Evolutionary conservation across 2,888 invertebrate species (phyloP).

Genomic region (Lasioglossum morio): DNA sequence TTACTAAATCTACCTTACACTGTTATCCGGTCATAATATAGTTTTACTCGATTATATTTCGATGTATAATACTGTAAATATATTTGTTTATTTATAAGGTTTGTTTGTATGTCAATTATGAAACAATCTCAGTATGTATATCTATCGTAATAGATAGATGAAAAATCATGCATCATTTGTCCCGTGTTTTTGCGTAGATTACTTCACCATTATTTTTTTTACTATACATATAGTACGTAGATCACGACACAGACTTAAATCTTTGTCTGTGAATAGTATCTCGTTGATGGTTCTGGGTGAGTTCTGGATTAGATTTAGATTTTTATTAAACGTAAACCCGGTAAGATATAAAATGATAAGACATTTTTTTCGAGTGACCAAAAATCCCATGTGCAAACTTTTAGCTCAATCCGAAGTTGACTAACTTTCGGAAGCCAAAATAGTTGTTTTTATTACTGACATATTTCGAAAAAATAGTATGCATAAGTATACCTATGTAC

Average conservation of each 20-base stretch:
- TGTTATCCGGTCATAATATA: neutral
- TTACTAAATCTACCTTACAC: constrained; percentile 85
- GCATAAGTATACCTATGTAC: neutral
- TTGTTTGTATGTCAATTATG: neutral
- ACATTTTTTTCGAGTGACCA: no score
- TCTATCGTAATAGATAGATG: neutral
- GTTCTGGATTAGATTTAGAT: no score
- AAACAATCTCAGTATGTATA: neutral
- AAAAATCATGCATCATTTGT: neutral
- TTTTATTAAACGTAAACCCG: no score
- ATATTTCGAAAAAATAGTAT: neutral
- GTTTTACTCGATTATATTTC: neutral
- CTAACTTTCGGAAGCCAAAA: neutral
- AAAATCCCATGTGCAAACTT: no score
- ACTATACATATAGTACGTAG: neutral
- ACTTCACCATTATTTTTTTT: neutral
- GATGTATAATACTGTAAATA: constrained; percentile 11
- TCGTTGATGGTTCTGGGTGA: no score
- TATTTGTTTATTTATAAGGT: neutral
- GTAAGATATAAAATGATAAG: no score
- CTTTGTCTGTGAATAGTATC: no score
- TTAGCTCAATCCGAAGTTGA: no score
- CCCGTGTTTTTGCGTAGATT: neutral
- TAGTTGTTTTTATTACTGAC: neutral
- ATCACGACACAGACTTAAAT: no score